These are phyloP conservation scores for Heliocidaris tuberculata DNA, from an alignment of 35 echinoderm and acorn worm species.

Conservation along the genomic window DNA sequence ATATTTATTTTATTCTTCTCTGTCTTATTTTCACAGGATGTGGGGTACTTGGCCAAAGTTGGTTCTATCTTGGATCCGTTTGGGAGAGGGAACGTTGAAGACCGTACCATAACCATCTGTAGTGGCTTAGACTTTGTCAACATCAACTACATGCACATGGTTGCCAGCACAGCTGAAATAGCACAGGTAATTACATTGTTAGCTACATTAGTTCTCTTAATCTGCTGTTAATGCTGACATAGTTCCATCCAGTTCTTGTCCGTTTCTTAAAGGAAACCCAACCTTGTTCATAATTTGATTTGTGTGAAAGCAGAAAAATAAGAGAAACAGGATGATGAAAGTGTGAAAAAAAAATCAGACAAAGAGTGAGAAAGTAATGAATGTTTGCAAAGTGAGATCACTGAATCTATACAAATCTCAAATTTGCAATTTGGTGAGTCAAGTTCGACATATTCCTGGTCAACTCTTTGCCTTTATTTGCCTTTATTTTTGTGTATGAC, in stretches of 20 bases:
- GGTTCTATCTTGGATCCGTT: constrained; percentile 72
- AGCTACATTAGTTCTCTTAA: not conserved
- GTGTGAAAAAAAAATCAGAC: no score
- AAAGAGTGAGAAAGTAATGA: no score
- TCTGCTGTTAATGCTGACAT: not conserved
- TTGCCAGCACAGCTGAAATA: constrained; percentile 67
- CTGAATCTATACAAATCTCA: no score
- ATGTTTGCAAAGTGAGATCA: no score
- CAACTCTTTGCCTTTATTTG: no score
- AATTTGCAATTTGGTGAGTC: no score
- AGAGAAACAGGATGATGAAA: no score
- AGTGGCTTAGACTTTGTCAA: constrained; percentile 93
- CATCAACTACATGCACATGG: constrained; percentile 98
- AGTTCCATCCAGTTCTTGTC: constrained; percentile 10
- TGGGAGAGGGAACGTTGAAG: constrained; percentile 75
- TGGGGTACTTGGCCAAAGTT: constrained; percentile 69
- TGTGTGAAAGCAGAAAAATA: no score
- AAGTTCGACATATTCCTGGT: no score
- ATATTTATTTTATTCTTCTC: not conserved
- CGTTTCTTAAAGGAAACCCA: no score
- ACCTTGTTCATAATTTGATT: no score
- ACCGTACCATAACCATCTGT: constrained; percentile 83
- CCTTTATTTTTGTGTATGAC: no score
- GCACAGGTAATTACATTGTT: constrained; percentile 64
- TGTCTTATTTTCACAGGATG: constrained; percentile 59